These are phyloP conservation scores for Rosalia funebris DNA, from an alignment of 2,888 invertebrate genomes.

Conservation along the genomic window DNA sequence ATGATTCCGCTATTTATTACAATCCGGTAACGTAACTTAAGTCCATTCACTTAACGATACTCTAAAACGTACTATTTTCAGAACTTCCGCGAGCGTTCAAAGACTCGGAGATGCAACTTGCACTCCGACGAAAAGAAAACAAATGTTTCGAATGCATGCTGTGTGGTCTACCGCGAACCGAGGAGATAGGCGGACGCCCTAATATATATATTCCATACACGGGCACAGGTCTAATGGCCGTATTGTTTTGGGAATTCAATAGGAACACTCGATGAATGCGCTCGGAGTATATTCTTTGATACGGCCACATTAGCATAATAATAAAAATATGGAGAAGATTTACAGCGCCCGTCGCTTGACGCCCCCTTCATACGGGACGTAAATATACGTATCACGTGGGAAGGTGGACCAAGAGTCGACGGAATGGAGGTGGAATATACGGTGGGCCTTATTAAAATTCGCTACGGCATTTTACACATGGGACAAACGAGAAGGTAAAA, in stretches of 20 bases:
- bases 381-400: constrained; percentile 12
- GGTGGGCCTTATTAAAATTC: constrained; percentile 1
- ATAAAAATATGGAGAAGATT: constrained; percentile 16
- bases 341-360: not conserved
- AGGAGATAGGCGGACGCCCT: constrained; percentile 23
- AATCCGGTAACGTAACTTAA: not conserved
- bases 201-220: constrained; percentile 38
- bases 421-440: not conserved
- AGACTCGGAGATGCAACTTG: constrained; percentile 6
- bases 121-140: constrained; percentile 32
- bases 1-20: too few relatives aligned
- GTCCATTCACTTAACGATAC: not conserved
- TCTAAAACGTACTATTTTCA: not conserved
- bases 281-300: constrained; percentile 19
- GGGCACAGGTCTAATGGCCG: constrained; percentile 29
- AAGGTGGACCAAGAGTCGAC: constrained; percentile 2
- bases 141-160: constrained; percentile 29
- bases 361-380: constrained; percentile 9
- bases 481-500: not conserved
- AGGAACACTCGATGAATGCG: constrained; percentile 30
- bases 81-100: not conserved
- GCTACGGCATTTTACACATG: not conserved
- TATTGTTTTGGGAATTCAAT: constrained; percentile 35
- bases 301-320: constrained; percentile 26
- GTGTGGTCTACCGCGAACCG: constrained; percentile 41